Base-by-base conservation (phyloP, 2,888 invertebrate genomes). In the Trisateles emortualis region DNA sequence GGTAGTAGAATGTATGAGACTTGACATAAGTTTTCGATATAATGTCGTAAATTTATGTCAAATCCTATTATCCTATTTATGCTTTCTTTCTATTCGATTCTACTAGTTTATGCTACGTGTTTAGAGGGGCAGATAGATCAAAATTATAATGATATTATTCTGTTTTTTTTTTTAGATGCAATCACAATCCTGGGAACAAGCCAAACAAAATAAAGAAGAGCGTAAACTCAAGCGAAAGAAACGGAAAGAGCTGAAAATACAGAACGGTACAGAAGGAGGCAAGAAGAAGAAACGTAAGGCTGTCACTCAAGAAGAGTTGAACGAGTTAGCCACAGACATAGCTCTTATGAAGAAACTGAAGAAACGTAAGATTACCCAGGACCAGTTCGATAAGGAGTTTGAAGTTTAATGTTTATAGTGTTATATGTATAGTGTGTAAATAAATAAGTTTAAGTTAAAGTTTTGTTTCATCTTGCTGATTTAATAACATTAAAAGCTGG, bases 291-390 rank as follows among this genome's bases (percentile, higher is more conserved):
- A 87, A 68, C 67, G 90, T 10, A 79, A 78, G 46, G 79, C 86
- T 0, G 94, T 95, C 30, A 95, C 94, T 2, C 94, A 96, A 70
- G 96, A 96, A 63, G 97, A 98, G 74, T 78, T 97, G 19, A 94
- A 95, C 24, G 97, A 97, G 76, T 76, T 98, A 41, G 96, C 96
- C 5, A 95, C 94, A 48, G 98, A 99, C 79, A 95, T 97, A 42
- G 95, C 96, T 4, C 90, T 98, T 17, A 94, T 98, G 56, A 98
- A 98, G 82, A 97, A 97, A 74, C 88, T 97, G 0, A 98, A 98
- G 82, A 96, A 95, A 75, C 95, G 96, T 70, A 98, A 98, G 83
- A 95, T 96, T 22, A 93, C 93, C 0, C 90, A 95, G 46, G 95
- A 95, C 62, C 95, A 96, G 70, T 96, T 94, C 70, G 94, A 96